These are phyloP conservation scores for Lophochroa leadbeateri DNA, from an alignment of 2,113 vertebrate species.

Conservation along the genomic window DNA sequence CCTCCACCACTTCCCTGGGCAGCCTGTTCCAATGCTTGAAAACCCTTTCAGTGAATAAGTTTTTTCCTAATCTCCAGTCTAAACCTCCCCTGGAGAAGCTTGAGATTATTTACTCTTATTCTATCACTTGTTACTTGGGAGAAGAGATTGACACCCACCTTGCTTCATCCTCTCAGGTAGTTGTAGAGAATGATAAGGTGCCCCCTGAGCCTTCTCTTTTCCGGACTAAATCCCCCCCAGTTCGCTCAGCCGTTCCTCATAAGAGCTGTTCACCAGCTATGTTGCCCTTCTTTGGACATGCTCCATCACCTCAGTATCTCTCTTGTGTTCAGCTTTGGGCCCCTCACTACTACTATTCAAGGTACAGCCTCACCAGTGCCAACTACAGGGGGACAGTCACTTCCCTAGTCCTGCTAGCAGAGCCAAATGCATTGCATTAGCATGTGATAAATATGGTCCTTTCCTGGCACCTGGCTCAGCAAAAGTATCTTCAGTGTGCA, in stretches of 20 bases:
- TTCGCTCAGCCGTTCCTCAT: not conserved
- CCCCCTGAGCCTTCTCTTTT: not conserved
- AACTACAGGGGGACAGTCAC: not conserved
- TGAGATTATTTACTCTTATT: not conserved
- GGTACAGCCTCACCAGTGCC: too few relatives aligned
- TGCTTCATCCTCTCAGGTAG: not conserved
- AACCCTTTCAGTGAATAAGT: not conserved
- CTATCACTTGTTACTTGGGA: not conserved
- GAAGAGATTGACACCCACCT: too few relatives aligned
- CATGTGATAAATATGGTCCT: not conserved
- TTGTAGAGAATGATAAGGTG: not conserved
- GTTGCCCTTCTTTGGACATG: not conserved
- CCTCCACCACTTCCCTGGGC: not conserved
- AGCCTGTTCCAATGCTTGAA: not conserved
- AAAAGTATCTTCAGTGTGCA: not conserved
- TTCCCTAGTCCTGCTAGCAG: not conserved
- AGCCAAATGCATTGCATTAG: not conserved
- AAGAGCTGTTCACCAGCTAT: not conserved
- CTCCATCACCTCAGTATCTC: not conserved
- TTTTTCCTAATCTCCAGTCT: not conserved
- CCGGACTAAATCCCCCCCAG: not conserved
- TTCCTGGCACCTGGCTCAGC: not conserved
- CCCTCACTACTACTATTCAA: not conserved
- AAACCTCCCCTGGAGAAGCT: not conserved
- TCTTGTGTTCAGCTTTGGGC: not conserved